Evolutionary conservation across 2,888 invertebrate genomes (phyloP).

Genomic region (Lasioglossum zephyrum): DNA sequence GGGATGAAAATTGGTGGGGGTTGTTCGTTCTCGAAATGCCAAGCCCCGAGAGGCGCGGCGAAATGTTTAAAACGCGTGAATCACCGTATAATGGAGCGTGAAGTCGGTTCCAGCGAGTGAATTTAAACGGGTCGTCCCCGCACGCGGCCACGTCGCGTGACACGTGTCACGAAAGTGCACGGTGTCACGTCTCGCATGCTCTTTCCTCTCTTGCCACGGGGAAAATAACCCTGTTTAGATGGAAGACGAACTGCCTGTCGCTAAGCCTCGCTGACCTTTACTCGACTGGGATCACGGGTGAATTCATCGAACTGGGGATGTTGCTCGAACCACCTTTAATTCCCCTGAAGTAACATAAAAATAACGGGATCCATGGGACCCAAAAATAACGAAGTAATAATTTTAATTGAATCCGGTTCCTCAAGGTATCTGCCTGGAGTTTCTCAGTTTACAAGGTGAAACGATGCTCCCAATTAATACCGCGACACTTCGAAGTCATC

Average conservation of each 20-base stretch:
- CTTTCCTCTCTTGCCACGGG: neutral
- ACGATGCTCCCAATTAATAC: neutral
- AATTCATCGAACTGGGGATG: neutral
- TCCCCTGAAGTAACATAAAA: neutral
- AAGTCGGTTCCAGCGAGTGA: conserved; percentile 34
- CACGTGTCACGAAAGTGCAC: conserved; percentile 27
- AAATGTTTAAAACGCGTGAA: conserved; percentile 46
- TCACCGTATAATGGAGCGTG: conserved; percentile 43
- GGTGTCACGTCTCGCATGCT: conserved; percentile 15
- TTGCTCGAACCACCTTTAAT: neutral
- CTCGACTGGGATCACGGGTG: neutral
- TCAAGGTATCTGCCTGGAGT: too few species aligned
- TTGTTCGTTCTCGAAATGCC: neutral
- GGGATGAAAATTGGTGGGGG: neutral
- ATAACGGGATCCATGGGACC: too few species aligned
- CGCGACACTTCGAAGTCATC: neutral
- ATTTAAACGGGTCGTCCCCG: conserved; percentile 22
- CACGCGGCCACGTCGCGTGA: conserved; percentile 22
- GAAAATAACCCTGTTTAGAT: conserved; percentile 14
- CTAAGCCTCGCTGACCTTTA: neutral
- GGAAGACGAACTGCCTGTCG: conserved; percentile 1
- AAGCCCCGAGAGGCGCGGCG: neutral
- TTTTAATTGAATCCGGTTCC: neutral
- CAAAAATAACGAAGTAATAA: neutral
- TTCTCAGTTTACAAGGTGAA: neutral